phyloP scores from a whole-genome alignment of 2,797 vertebrate genomes.

The Sebastes flavidus region DNA sequence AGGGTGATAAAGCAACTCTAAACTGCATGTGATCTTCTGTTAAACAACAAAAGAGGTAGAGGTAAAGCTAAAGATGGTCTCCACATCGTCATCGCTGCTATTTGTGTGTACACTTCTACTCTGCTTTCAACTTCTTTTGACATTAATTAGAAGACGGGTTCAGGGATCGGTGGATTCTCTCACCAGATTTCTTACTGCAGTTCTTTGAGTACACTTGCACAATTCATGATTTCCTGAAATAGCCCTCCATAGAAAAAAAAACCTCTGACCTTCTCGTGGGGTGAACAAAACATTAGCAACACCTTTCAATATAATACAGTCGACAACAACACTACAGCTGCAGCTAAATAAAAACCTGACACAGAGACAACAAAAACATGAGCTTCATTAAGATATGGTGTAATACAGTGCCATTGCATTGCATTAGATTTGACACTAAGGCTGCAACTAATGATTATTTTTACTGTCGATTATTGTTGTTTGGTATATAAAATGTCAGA shows the following conservation, averaged over 20 bases:
- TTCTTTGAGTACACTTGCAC: not conserved
- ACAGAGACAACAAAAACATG: not conserved
- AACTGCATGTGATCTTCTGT: not conserved
- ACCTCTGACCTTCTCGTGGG: not conserved
- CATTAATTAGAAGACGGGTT: not conserved
- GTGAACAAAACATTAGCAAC: not conserved
- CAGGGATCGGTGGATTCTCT: not conserved
- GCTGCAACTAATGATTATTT: too few species aligned
- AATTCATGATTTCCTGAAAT: not conserved
- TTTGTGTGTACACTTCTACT: not conserved
- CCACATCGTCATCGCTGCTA: not conserved
- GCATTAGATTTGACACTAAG: not conserved
- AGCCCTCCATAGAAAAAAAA: not conserved
- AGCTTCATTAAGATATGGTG: not conserved
- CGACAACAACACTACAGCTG: not conserved
- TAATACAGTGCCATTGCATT: not conserved
- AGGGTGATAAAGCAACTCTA: not conserved
- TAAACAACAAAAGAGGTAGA: not conserved
- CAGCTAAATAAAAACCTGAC: not conserved
- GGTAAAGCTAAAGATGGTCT: not conserved
- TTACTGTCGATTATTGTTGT: too few species aligned
- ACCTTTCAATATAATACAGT: not conserved
- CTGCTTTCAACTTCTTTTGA: not conserved
- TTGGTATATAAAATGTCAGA: too few species aligned
- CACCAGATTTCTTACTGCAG: not conserved